These are phyloP conservation scores for Hesperia comma DNA, from an alignment of 2,888 invertebrate species.

Conservation along the genomic window DNA sequence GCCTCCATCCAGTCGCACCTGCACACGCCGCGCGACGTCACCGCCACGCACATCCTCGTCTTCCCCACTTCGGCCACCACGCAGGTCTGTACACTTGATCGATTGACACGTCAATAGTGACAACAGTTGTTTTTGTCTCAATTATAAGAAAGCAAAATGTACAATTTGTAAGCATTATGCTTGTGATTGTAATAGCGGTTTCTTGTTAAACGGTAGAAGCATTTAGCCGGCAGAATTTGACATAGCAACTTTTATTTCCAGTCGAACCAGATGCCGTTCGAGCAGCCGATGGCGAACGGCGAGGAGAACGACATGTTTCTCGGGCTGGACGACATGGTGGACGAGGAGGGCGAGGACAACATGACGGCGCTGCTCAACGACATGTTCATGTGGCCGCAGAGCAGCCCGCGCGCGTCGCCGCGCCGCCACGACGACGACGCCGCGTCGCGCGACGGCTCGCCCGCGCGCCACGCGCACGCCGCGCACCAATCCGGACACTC, in stretches of 20 bases:
- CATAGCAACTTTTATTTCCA: constrained; percentile 42
- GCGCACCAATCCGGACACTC: constrained; percentile 46
- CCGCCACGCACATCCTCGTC: constrained; percentile 98
- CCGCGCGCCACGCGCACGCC: constrained; percentile 47
- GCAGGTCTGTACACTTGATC: constrained; percentile 81
- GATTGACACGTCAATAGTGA: too few species aligned
- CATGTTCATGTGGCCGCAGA: constrained; percentile 85
- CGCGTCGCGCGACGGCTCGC: constrained; percentile 55
- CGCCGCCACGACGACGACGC: constrained; percentile 55
- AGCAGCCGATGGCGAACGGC: constrained; percentile 75
- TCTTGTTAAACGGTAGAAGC: not conserved
- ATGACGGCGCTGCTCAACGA: constrained; percentile 86
- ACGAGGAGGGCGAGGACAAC: constrained; percentile 87
- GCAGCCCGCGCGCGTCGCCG: constrained; percentile 54
- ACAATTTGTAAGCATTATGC: too few species aligned
- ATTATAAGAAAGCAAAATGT: too few species aligned
- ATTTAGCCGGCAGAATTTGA: not conserved
- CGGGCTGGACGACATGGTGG: constrained; percentile 73
- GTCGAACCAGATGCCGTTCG: constrained; percentile 77
- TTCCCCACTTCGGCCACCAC: constrained; percentile 98
- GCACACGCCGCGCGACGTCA: constrained; percentile 97
- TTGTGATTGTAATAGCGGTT: too few species aligned
- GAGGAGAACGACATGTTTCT: constrained; percentile 75
- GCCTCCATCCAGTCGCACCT: constrained; percentile 94
- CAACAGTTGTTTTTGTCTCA: not conserved